Percentiles rank a stretch among this genome's conserved stretches.
These are phyloP conservation scores for Malaclemys terrapin DNA, from an alignment of 2,113 vertebrate genomes.

Conservation along the genomic window DNA sequence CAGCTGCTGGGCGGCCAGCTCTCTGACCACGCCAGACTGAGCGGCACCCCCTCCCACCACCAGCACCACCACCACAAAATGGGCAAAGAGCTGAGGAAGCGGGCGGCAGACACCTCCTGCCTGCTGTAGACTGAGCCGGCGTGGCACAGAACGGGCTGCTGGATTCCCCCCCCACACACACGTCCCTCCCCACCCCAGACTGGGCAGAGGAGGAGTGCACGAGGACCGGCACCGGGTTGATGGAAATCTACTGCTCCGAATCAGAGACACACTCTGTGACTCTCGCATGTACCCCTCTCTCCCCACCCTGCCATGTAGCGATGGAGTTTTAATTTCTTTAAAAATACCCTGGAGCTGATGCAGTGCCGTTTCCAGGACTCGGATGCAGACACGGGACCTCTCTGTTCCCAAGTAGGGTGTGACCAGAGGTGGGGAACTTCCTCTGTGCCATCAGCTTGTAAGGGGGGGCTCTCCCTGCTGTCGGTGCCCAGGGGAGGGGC, in stretches of 20 bases:
- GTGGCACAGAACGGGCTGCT: neutral
- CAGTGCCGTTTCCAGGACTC: neutral
- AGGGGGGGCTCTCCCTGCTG: neutral
- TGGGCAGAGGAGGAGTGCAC: neutral
- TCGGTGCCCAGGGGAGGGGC: neutral
- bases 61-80: conserved; percentile 83
- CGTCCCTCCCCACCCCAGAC: conserved; percentile 14
- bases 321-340: neutral
- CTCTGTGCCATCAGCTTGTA: too few species aligned
- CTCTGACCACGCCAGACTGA: conserved; percentile 49
- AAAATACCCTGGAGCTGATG: neutral
- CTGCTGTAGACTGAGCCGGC: conserved; percentile 77
- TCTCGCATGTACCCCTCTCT: conserved; percentile 31
- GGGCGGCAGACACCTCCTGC: conserved; percentile 83
- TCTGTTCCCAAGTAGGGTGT: neutral
- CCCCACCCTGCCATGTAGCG: rapidly evolving
- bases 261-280: neutral
- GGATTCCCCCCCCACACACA: neutral
- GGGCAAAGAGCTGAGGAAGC: conserved; percentile 84
- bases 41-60: conserved; percentile 29
- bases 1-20: conserved; percentile 59
- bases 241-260: neutral
- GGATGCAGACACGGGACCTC: rapidly evolving
- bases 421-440: rapidly evolving
- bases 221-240: rapidly evolving